Evolutionary conservation across 2,797 vertebrate species (phyloP), one percentile per base, ranked within the genome.

Genomic region (Acipenser transmontanus): DNA sequence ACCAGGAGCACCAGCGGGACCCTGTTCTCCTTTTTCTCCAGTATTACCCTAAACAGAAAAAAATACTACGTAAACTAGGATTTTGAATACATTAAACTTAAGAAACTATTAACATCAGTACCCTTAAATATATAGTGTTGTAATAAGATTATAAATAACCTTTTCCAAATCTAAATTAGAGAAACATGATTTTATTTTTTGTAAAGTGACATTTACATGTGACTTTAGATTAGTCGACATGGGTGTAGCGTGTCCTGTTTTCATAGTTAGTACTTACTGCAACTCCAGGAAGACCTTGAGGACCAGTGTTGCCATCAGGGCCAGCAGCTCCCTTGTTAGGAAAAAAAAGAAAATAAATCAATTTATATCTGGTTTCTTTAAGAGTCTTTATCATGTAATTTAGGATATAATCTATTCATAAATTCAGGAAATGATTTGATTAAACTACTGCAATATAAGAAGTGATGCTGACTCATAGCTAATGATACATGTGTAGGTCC

Each of bases 291-390:
- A 91, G 72, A 51, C 97, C 97, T 78, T 94, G 86, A 69, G 91
- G 93, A 74, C 97, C 97, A 0, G 94, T 95, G 90, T 99, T 98
- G 67, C 97, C 97, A 77, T 99, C 97, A 65, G 95, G 75, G 75
- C 97, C 97, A 75, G 95, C 92, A 66, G 86, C 51, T 72, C 97
- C 97, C 97, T 99, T 75, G 48, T 70, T 1, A 65, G n/a, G 78
- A 59, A 71, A 52, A 76, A 69, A 51, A 67, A 1, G 72, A 56
- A 71, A 10, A 52, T 4, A 6, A 51, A 7, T 4, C 6, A 8
- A n/a, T 50, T 17, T 20, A 20, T 10, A 12, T 13, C 49, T 17
- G 34, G 11, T 63, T 49, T 13, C 20, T 62, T 12, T 62, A 10
- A 54, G 34, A 34, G 4, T 34, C 34, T 34, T 34, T 34, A 34